phyloP scores from a whole-genome alignment of 2,888 invertebrate genomes.

The Andrena trimmerana region DNA sequence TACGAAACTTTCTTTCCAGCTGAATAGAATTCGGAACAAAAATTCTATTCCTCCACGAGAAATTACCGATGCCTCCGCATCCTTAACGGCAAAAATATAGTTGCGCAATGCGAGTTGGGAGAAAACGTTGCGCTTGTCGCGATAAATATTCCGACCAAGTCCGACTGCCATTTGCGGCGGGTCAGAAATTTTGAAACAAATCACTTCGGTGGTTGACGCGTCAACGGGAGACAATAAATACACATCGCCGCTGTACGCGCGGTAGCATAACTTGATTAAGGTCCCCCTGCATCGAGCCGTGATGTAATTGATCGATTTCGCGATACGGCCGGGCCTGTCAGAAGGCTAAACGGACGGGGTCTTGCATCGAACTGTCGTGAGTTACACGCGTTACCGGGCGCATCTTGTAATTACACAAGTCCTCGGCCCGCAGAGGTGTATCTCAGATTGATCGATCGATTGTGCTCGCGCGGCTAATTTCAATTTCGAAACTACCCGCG shows the following conservation, averaged over 20 bases:
- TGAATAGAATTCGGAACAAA: no score
- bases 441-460: slow-evolving; percentile 54
- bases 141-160: neutral
- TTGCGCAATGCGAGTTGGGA: neutral
- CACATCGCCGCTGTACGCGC: slow-evolving; percentile 1
- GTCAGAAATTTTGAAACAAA: slow-evolving; percentile 7
- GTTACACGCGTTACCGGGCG: slow-evolving; percentile 14
- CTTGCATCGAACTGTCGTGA: slow-evolving; percentile 8
- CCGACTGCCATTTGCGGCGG: neutral
- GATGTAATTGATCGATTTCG: slow-evolving; percentile 60
- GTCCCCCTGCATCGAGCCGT: slow-evolving; percentile 10
- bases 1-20: no score
- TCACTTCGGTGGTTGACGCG: neutral
- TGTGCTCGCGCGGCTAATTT: slow-evolving; percentile 37
- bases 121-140: neutral
- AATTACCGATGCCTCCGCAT: neutral
- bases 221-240: slow-evolving; percentile 8
- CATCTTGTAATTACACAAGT: slow-evolving; percentile 52
- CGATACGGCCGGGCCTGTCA: slow-evolving; percentile 45
- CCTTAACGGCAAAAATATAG: neutral
- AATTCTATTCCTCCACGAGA: no score
- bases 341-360: slow-evolving; percentile 2
- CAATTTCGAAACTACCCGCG: slow-evolving; percentile 42
- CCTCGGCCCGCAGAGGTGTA: neutral
- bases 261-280: slow-evolving; percentile 33